Evolutionary conservation across 2,113 vertebrate genomes (phyloP).

Genomic region (Manacus vitellinus): DNA sequence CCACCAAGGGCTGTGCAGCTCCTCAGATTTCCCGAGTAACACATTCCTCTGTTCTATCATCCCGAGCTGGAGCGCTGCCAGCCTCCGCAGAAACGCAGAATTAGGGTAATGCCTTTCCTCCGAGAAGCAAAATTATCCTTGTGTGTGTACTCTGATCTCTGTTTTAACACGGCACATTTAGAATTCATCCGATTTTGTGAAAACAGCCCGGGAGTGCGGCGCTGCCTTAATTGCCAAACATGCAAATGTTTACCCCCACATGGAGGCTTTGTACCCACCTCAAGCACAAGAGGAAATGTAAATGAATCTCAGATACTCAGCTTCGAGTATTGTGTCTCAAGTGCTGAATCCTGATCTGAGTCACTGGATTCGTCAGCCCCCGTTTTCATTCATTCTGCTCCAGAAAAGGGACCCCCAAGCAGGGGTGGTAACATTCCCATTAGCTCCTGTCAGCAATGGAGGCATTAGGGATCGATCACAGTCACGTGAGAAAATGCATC

Average conservation of each 20-base stretch:
- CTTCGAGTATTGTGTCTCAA: neutral
- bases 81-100: constrained; percentile 4
- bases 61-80: neutral
- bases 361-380: neutral
- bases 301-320: neutral
- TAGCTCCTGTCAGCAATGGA: neutral
- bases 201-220: neutral
- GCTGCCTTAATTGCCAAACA: constrained; percentile 8
- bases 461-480: neutral
- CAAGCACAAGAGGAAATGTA: neutral
- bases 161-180: neutral
- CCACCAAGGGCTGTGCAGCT: neutral
- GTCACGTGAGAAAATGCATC: fast-evolving
- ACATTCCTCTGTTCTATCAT: neutral
- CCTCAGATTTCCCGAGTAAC: neutral
- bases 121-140: constrained; percentile 13
- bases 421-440: neutral
- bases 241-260: neutral
- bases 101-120: constrained; percentile 28
- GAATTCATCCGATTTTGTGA: neutral
- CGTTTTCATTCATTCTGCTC: neutral
- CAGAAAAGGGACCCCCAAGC: neutral
- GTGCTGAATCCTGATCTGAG: neutral
- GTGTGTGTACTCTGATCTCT: neutral
- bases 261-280: neutral